phyloP scores from a whole-genome alignment of 1,140 invertebrate species.

The Bombus haemorrhoidalis region DNA sequence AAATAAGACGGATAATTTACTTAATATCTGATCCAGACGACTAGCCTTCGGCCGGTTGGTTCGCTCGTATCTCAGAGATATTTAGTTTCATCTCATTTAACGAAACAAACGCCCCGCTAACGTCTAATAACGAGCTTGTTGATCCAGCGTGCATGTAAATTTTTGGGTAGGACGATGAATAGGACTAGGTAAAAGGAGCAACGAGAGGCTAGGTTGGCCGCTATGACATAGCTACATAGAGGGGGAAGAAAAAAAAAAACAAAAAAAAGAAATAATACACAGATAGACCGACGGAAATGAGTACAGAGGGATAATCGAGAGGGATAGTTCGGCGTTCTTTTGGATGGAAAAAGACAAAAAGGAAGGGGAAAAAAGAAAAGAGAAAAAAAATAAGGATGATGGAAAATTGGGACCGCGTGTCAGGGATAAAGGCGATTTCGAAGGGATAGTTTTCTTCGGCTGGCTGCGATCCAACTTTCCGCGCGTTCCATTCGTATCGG shows the following conservation, averaged over 20 bases:
- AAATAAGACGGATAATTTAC: fast-evolving
- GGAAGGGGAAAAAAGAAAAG: background rate
- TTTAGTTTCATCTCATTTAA: no score
- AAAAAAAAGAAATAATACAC: no score
- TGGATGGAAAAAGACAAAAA: background rate
- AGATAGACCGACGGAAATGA: background rate
- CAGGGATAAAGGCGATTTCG: slow-evolving; percentile 25
- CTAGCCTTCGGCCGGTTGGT: no score
- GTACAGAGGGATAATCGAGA: background rate
- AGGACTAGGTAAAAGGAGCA: background rate
- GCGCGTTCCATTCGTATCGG: background rate
- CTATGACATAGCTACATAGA: no score
- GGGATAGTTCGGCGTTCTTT: background rate
- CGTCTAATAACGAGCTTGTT: no score
- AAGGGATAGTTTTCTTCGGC: slow-evolving; percentile 4
- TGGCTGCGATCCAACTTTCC: slow-evolving; percentile 31
- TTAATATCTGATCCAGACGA: fast-evolving
- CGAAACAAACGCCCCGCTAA: no score
- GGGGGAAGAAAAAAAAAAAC: background rate
- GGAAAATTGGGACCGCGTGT: slow-evolving; percentile 12
- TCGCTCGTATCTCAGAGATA: fast-evolving
- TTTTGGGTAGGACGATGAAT: no score
- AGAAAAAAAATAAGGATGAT: background rate
- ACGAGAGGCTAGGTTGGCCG: no score
- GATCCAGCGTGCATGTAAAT: fast-evolving